phyloP scores from a whole-genome alignment of 2,888 invertebrate genomes.

The Oscheius sp. region DNA sequence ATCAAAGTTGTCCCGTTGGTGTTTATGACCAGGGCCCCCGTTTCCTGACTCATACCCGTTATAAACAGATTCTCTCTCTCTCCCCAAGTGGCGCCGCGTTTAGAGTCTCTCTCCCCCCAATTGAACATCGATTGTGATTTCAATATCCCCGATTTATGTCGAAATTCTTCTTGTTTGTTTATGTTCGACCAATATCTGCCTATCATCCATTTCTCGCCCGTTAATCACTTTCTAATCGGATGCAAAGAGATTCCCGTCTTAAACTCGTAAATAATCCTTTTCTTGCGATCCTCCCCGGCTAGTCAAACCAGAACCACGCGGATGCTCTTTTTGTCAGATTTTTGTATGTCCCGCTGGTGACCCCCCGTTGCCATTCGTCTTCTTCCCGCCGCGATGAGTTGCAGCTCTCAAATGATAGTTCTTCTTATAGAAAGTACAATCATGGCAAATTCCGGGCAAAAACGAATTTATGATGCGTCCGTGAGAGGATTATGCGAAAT shows the following conservation, averaged over 20 bases:
- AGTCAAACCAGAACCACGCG: slow-evolving; percentile 2
- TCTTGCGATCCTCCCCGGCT: neutral
- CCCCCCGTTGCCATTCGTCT: neutral
- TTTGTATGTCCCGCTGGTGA: neutral
- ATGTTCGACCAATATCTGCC: neutral
- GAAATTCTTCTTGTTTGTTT: neutral
- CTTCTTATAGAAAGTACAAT: neutral
- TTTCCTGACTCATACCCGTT: neutral
- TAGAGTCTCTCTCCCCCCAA: slow-evolving; percentile 19
- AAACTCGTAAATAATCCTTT: neutral
- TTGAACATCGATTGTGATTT: slow-evolving; percentile 18
- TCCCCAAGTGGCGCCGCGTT: slow-evolving; percentile 4
- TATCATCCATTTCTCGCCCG: neutral
- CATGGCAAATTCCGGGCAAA: neutral
- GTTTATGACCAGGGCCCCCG: slow-evolving; percentile 6
- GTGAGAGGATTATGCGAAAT: slow-evolving; percentile 37
- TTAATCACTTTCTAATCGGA: too few species aligned
- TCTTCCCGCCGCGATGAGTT: neutral
- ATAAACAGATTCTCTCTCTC: neutral
- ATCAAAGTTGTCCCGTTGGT: neutral
- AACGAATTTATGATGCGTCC: slow-evolving; percentile 33
- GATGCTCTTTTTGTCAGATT: neutral
- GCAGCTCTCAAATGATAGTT: too few species aligned
- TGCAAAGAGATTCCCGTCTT: too few species aligned
- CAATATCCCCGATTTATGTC: slow-evolving; percentile 15